Evolutionary conservation across 1,140 invertebrate species (phyloP).

Genomic region (Diplogasteroides magnus): DNA sequence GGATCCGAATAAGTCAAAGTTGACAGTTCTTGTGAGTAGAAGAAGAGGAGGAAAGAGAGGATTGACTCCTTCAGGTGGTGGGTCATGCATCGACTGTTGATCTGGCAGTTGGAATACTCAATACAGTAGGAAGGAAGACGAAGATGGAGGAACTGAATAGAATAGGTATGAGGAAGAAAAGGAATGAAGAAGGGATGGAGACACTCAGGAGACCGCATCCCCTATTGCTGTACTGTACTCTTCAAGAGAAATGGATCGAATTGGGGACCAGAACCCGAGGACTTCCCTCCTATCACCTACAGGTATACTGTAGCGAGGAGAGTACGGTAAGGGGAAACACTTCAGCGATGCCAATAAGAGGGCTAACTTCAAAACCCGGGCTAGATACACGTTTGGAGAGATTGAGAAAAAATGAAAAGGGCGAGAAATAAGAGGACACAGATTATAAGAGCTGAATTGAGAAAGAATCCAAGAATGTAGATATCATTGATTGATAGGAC

Average conservation of each 20-base stretch:
- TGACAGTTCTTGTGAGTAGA: constrained; percentile 18
- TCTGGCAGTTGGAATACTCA: constrained; percentile 32
- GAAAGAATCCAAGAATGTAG: too few relatives aligned
- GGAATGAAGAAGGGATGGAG: neutral
- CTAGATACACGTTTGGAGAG: too few relatives aligned
- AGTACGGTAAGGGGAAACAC: too few relatives aligned
- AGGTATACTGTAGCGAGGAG: too few relatives aligned
- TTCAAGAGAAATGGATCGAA: neutral
- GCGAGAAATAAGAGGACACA: neutral
- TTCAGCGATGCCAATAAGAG: too few relatives aligned
- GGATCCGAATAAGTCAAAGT: constrained; percentile 8
- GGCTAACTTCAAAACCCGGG: too few relatives aligned
- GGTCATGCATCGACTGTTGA: constrained; percentile 43
- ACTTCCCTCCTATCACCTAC: neutral
- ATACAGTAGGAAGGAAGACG: constrained; percentile 17
- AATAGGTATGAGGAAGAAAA: constrained; percentile 19
- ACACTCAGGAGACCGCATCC: neutral
- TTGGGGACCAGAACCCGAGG: neutral
- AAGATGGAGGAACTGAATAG: constrained; percentile 22
- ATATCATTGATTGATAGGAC: too few relatives aligned
- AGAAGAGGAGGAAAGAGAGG: neutral
- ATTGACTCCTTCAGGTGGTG: constrained; percentile 19
- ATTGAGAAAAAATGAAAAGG: too few relatives aligned
- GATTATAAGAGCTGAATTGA: neutral
- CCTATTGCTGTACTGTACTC: neutral